These are phyloP conservation scores for Drosophila nigritarsus DNA, from an alignment of 2,888 invertebrate species.

Conservation along the genomic window DNA sequence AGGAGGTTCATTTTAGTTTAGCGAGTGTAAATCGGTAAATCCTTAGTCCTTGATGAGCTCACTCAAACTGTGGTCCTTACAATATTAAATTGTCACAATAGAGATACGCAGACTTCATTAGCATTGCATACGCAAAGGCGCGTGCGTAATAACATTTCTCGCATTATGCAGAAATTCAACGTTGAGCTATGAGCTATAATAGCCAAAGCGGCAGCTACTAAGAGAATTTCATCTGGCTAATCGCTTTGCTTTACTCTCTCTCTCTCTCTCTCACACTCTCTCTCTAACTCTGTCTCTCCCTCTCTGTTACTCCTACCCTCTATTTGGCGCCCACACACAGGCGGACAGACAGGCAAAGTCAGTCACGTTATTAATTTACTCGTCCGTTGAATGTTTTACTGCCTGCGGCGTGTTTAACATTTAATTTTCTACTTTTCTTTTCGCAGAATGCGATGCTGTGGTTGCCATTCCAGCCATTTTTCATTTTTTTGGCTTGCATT, in stretches of 20 bases:
- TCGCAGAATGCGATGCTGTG: slow-evolving; percentile 26
- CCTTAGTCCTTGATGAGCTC: background rate
- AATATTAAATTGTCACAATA: slow-evolving; percentile 2
- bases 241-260: slow-evolving; percentile 10
- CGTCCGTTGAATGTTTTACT: slow-evolving; percentile 25
- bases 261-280: no score
- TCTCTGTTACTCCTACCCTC: no score
- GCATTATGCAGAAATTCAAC: slow-evolving; percentile 4
- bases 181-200: slow-evolving; percentile 10
- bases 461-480: slow-evolving; percentile 22
- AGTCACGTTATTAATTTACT: slow-evolving; percentile 31
- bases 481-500: background rate
- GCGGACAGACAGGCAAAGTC: background rate
- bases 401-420: slow-evolving; percentile 11
- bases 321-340: background rate
- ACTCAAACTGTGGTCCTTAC: background rate
- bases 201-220: slow-evolving; percentile 14
- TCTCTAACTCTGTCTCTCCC: background rate
- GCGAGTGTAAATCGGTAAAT: background rate
- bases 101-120: background rate
- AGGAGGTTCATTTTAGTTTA: background rate
- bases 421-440: slow-evolving; percentile 14
- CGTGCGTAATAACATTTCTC: slow-evolving; percentile 8
- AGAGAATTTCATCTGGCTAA: slow-evolving; percentile 23
- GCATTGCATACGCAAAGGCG: slow-evolving; percentile 8